Evolutionary conservation across 2,113 vertebrate species (phyloP), one percentile per base, ranked within the genome.

Genomic region (Amphiprion ocellaris): DNA sequence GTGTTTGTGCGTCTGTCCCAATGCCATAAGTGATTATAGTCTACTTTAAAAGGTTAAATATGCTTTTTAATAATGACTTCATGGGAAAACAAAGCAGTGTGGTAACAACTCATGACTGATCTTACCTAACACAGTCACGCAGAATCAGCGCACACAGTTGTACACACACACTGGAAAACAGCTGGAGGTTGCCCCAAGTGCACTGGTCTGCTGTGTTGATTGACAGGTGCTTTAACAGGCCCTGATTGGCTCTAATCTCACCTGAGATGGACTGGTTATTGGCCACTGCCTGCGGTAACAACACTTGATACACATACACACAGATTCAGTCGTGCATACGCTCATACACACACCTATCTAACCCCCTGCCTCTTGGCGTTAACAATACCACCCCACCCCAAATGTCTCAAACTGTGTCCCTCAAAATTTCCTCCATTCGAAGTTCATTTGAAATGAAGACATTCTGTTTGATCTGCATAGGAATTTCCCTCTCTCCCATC

Each of bases 401-500:
- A 21, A 69, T 41, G 64, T 70, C 72, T 86, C 77, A 77, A 76
- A 85, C 81, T 69, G 85, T 76, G 77, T 81, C 79, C 73, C 70
- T 64, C 69, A 58, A 72, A 74, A 83, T 87, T 80, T 86, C 41
- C 10, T 74, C 65, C 54, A 74, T 61, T 71, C 81, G 16, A 60
- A 46, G 79, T 81, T 88, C 79, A 89, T 81, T 83, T 83, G 69
- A 86, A 86, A 92, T 91, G 78, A 93, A 92, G 91, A 94, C 90
- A 86, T 93, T 88, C 69, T 87, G 77, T 92, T 92, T 93, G 91
- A 94, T 94, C 84, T 92, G 86, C 88, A 77, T 46, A 83, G 93
- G 90, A 94, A 94, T 94, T 90, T 93, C 82, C 87, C 88, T 74
- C 74, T 85, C 72, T 86, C 66, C 77, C 70, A 72, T 92, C 87